phyloP scores from a whole-genome alignment of 2,113 vertebrate genomes.

The Corythoichthys intestinalis region DNA sequence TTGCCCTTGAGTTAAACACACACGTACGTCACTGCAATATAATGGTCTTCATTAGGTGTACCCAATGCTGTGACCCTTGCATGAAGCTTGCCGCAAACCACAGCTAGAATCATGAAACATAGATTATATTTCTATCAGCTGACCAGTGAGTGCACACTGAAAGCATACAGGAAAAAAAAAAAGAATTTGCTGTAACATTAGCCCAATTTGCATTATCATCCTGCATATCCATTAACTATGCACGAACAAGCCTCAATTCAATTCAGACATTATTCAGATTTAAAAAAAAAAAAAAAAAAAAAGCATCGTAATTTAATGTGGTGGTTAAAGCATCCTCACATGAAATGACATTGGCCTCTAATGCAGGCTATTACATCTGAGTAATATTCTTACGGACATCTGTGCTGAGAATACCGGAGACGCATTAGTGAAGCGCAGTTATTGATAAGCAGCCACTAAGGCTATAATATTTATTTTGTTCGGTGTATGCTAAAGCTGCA shows the following conservation, averaged over 20 bases:
- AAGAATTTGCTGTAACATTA: background rate
- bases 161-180: background rate
- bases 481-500: background rate
- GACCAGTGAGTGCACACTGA: background rate
- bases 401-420: constrained; percentile 1
- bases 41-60: background rate
- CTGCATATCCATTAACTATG: background rate
- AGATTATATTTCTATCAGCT: background rate
- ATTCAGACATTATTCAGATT: background rate
- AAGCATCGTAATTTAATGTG: constrained; percentile 3
- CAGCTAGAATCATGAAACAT: background rate
- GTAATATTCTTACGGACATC: background rate
- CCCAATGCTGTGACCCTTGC: background rate
- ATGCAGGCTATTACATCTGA: background rate
- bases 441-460: constrained; percentile 3
- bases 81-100: background rate
- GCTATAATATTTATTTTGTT: background rate
- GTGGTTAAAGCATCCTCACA: background rate
- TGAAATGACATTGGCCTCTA: background rate
- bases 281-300: background rate
- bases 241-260: constrained; percentile 3
- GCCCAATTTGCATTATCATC: background rate
- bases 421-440: background rate
- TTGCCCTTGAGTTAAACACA: background rate
- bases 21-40: background rate